phyloP scores from a whole-genome alignment of 2,888 invertebrate species.

The Alloplasta piceator region DNA sequence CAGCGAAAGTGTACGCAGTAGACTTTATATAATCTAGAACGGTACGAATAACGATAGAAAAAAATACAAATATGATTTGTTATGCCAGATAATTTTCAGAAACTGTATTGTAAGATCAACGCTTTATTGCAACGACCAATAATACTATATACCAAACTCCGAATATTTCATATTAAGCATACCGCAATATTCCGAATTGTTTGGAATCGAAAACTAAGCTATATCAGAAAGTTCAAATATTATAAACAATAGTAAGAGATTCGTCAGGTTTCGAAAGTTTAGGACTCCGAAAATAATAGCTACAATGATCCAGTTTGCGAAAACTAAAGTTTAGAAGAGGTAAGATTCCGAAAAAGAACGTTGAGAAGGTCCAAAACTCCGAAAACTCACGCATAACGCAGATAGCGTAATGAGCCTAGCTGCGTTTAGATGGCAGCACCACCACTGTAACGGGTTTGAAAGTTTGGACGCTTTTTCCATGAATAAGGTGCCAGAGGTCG shows the following conservation, averaged over 20 bases:
- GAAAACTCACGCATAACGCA: conserved; percentile 5
- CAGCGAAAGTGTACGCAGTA: conserved; percentile 6
- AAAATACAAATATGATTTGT: conserved; percentile 6
- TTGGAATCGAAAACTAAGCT: conserved; percentile 1
- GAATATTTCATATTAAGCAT: conserved; percentile 5
- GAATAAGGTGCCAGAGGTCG: too few relatives aligned
- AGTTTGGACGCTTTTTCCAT: too few relatives aligned
- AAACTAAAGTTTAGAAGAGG: not conserved
- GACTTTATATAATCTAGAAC: not conserved
- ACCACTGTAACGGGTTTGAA: too few relatives aligned
- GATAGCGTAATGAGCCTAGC: not conserved
- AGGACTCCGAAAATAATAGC: not conserved
- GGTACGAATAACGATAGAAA: conserved; percentile 22
- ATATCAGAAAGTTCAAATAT: conserved; percentile 14
- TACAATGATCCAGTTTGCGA: conserved; percentile 8
- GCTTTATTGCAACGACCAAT: conserved; percentile 21
- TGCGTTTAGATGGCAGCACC: too few relatives aligned
- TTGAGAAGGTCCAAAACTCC: conserved; percentile 1
- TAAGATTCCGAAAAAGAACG: not conserved
- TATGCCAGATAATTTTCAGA: conserved; percentile 2
- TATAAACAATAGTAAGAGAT: not conserved
- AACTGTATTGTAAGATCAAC: not conserved
- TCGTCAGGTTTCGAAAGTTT: not conserved
- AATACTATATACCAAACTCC: conserved; percentile 1
- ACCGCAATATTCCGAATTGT: not conserved